These are phyloP conservation scores for Pachypsylla venusta DNA, from an alignment of 1,140 invertebrate genomes.

Conservation along the genomic window DNA sequence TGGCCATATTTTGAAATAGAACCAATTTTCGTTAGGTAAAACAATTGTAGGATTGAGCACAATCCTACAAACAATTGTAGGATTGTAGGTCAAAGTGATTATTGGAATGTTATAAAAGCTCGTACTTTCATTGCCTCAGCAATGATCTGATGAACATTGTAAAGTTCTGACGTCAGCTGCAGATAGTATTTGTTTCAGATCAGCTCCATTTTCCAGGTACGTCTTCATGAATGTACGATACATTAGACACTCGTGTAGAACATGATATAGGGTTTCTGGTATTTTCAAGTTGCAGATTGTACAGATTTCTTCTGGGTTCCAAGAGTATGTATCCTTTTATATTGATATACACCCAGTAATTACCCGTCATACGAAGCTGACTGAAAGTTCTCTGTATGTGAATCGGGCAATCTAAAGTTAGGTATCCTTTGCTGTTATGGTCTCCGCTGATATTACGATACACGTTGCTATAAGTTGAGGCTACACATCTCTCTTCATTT, in stretches of 20 bases:
- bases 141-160: no score
- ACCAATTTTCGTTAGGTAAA: no score
- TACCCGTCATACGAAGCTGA: not conserved
- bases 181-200: no score
- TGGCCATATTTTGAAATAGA: no score
- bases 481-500: not conserved
- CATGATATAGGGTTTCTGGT: not conserved
- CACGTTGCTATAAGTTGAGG: not conserved
- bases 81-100: no score
- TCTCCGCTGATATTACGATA: not conserved
- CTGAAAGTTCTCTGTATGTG: not conserved
- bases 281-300: conserved; percentile 1
- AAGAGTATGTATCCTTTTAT: not conserved
- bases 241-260: not conserved
- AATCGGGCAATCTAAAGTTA: not conserved
- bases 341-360: not conserved
- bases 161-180: no score
- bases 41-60: no score
- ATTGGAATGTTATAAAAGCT: no score
- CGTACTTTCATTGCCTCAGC: no score
- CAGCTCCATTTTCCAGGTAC: no score
- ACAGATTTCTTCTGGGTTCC: not conserved
- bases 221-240: no score
- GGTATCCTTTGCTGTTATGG: not conserved
- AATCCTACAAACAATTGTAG: no score